Evolutionary conservation across 1,140 invertebrate genomes (phyloP).

Genomic region (Hyles vespertilio): DNA sequence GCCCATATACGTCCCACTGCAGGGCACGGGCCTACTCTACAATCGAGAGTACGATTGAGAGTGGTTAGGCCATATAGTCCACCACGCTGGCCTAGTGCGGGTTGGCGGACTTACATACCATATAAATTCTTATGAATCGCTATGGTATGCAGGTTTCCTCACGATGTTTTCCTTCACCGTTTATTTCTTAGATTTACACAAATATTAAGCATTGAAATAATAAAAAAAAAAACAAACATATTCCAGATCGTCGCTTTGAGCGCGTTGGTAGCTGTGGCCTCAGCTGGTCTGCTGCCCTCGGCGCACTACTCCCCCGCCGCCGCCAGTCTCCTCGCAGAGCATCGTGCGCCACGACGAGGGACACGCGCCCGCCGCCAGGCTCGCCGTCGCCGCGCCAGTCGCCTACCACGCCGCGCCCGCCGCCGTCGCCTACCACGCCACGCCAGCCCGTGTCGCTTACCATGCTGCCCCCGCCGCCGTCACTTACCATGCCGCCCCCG

Average conservation of each 20-base stretch:
- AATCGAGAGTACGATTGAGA: too few species aligned
- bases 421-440: slow-evolving; percentile 31
- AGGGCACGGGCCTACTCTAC: too few species aligned
- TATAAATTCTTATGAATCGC: too few species aligned
- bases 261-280: slow-evolving; percentile 44
- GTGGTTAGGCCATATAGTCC: too few species aligned
- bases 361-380: slow-evolving; percentile 8
- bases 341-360: slow-evolving; percentile 52
- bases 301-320: slow-evolving; percentile 44
- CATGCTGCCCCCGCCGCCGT: slow-evolving; percentile 31
- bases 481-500: slow-evolving; percentile 31
- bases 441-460: slow-evolving; percentile 31
- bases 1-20: too few species aligned
- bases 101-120: too few species aligned
- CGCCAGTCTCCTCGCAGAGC: slow-evolving; percentile 56
- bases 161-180: too few species aligned
- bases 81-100: too few species aligned
- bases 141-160: too few species aligned
- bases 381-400: slow-evolving; percentile 29
- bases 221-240: too few species aligned
- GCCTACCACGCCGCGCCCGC: slow-evolving; percentile 28
- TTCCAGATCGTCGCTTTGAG: slow-evolving; percentile 44
- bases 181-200: too few species aligned
- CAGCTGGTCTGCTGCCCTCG: slow-evolving; percentile 47
- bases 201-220: too few species aligned